Percentiles rank a stretch among this genome's conserved stretches.
Evolutionary conservation across 2,113 vertebrate species (phyloP).

Genomic region (Sinocyclocheilus anshuiensis): DNA sequence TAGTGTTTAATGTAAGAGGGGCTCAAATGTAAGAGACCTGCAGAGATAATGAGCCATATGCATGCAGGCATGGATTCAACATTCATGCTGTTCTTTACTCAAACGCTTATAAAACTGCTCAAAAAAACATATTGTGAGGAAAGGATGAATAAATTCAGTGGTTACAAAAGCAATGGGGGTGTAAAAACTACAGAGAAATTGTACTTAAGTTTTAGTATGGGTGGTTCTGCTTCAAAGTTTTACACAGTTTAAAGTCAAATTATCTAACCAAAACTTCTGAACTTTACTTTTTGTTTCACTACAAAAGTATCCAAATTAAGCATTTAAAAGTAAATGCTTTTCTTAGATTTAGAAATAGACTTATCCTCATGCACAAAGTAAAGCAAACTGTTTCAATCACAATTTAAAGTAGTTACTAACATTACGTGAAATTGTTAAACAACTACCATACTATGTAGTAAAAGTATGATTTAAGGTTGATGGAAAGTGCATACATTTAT

Average conservation of each 20-base stretch:
- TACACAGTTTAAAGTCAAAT: neutral
- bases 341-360: neutral
- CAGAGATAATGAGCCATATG: neutral
- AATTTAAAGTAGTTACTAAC: neutral
- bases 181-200: neutral
- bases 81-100: conserved; percentile 4
- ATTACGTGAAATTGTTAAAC: neutral
- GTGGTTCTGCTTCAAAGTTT: neutral
- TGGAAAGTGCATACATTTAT: neutral
- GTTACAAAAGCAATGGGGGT: conserved; percentile 13
- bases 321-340: neutral
- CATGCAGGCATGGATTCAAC: conserved; percentile 4
- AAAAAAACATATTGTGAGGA: neutral
- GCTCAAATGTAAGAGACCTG: neutral
- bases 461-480: neutral
- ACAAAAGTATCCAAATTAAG: neutral
- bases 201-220: neutral
- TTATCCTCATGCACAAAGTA: neutral
- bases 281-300: neutral
- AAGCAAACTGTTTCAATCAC: neutral
- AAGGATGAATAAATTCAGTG: neutral
- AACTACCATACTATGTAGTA: neutral
- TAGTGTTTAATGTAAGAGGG: no score
- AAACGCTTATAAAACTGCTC: neutral
- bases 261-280: neutral